Base-by-base conservation (phyloP, 2,888 invertebrate genomes). In the Lithophane ornitopus region DNA sequence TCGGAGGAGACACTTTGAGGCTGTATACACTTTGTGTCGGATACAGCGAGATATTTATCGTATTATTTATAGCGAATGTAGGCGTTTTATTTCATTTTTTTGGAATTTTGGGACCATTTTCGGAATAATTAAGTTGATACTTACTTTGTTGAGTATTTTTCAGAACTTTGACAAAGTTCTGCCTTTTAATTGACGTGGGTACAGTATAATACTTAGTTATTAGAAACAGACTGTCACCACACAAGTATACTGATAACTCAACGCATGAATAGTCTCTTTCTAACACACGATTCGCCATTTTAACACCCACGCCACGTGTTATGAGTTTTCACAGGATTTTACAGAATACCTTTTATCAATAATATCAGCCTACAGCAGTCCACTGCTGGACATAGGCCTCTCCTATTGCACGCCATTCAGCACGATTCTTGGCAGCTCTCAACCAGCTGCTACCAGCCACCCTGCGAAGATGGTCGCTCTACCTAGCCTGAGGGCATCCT, bases 21-120 rank as follows among this genome's bases (percentile, higher is more conserved):
- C 79, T 52, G 85, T 83, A 81, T 85, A 88, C 81, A 90, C 82
- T 87, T 74, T 76, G 68, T 76, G 65, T 76, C 39, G 76, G 69
- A 79, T 69, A 34, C 61, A 68, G 62, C n/a, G n/a, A 14, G 58
- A 70, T 56, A 56, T 84, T 41, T 80, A 63, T 62, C 41, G 71
- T 28, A 63, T 56, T 34, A 34, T 34, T 46, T 61, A 59, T 56
- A 19, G 76, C 19, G 8, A 65, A 39, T 61, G 14, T 46, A 34
- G 3, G 28, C 12, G 6, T 49, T 62, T 41, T 52, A 44, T 49
- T 41, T 14, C 34, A 58, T n/a, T 66, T 28, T 54, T 70, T 59
- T 9, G 1, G 7, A 7, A 16, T 26, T 56, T 16, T 16, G 58
- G 28, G 58, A 58, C 8, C 28, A 58, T 56, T 56, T 56, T 26